Evolutionary conservation across 2,888 invertebrate species (phyloP).

Genomic region (Synergus umbraculus): DNA sequence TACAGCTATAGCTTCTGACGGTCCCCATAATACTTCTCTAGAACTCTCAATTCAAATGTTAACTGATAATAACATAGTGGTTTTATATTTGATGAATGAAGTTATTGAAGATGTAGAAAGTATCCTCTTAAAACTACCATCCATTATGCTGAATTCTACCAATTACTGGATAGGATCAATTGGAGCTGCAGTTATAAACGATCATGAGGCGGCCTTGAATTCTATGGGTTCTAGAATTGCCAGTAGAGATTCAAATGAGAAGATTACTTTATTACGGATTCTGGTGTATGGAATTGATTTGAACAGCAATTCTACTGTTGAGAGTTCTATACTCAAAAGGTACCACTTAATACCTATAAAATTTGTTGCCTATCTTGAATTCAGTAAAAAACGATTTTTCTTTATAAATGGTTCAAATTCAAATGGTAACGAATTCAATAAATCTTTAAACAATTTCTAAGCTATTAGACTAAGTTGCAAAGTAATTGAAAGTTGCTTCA

Average conservation of each 20-base stretch:
- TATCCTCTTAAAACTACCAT: neutral
- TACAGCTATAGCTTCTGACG: slow-evolving; percentile 16
- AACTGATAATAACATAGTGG: neutral
- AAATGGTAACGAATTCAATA: too few species aligned
- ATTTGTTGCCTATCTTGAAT: too few species aligned
- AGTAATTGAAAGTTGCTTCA: too few species aligned
- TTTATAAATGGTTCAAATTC: too few species aligned
- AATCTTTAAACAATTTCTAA: too few species aligned
- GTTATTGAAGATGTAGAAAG: neutral
- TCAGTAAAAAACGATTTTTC: too few species aligned
- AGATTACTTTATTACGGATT: neutral
- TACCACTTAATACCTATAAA: neutral
- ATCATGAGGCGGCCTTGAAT: neutral
- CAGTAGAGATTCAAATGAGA: neutral
- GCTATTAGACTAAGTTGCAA: too few species aligned
- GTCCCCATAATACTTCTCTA: neutral
- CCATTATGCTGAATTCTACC: neutral
- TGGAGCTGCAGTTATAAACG: neutral
- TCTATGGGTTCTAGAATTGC: neutral
- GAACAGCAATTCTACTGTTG: neutral
- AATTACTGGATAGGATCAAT: neutral
- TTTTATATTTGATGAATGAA: neutral
- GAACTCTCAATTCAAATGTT: neutral
- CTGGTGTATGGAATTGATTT: neutral
- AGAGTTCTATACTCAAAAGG: neutral